A percentile compares a stretch with the other conserved stretches of the same genome.
Evolutionary conservation across 2,888 invertebrate genomes (phyloP).

Genomic region (Noctua comes): DNA sequence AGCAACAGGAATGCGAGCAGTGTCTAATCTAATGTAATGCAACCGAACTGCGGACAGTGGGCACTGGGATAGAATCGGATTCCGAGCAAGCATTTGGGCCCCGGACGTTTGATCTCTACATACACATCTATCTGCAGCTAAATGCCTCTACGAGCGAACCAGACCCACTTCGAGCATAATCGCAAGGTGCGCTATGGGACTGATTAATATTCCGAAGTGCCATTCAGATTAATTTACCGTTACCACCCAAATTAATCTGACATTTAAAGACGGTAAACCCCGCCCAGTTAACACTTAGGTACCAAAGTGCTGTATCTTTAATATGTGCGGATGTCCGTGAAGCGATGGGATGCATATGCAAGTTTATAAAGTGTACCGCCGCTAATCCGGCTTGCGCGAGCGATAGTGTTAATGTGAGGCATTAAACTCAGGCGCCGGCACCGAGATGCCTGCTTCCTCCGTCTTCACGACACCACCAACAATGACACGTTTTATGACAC

Average conservation of each 20-base stretch:
- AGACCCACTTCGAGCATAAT: conserved; percentile 51
- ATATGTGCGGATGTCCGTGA: conserved; percentile 30
- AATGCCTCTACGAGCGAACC: conserved; percentile 51
- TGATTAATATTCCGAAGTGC: conserved; percentile 74
- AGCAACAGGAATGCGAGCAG: conserved; percentile 81
- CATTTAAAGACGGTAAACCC: conserved; percentile 74
- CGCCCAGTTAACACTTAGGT: conserved; percentile 41
- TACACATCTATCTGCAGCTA: conserved; percentile 62
- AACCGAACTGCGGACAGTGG: conserved; percentile 81
- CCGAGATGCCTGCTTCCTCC: conserved; percentile 32
- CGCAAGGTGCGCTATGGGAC: conserved; percentile 55
- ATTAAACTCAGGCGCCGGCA: conserved; percentile 70
- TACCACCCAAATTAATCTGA: conserved; percentile 74
- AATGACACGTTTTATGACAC: conserved; percentile 83
- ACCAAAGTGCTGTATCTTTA: conserved; percentile 45
- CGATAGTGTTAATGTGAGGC: conserved; percentile 74
- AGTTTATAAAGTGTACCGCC: conserved; percentile 67
- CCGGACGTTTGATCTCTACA: conserved; percentile 70
- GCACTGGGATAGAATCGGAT: conserved; percentile 82
- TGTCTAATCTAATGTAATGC: conserved; percentile 87
- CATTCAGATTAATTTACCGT: conserved; percentile 73
- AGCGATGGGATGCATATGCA: conserved; percentile 66
- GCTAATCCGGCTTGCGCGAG: conserved; percentile 73
- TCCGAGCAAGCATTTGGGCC: conserved; percentile 84
- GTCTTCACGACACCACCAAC: conserved; percentile 68